Conservation (phyloP, 1,140 invertebrate genomes). For the Ditylenchus dipsaci region DNA sequence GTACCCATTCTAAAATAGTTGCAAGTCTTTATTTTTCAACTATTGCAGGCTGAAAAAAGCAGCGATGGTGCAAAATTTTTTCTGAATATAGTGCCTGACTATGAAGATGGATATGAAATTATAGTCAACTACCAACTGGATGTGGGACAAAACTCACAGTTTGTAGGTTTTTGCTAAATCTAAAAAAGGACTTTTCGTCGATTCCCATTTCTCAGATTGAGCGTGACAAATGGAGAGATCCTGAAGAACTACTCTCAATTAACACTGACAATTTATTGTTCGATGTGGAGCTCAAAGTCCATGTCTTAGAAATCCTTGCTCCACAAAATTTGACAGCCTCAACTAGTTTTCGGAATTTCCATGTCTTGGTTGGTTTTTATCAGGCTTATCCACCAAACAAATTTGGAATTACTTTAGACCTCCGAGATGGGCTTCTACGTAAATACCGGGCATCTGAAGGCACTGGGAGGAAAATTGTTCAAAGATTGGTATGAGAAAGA, state of each 20-base stretch:
- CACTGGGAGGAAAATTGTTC: slow-evolving; percentile 38
- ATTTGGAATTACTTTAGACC: slow-evolving; percentile 17
- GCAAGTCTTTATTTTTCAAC: not conserved
- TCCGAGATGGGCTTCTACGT: slow-evolving; percentile 34
- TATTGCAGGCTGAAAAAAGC: not conserved
- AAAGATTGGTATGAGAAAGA: slow-evolving; percentile 33
- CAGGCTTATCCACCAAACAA: no score
- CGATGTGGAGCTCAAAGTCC: not conserved
- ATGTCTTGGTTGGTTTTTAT: slow-evolving; percentile 8
- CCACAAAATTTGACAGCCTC: slow-evolving; percentile 13
- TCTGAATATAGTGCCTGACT: not conserved
- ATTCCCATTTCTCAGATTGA: no score
- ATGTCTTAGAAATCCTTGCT: slow-evolving; percentile 17
- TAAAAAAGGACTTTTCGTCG: no score
- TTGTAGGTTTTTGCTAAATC: slow-evolving; percentile 16
- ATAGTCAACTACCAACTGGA: slow-evolving; percentile 8
- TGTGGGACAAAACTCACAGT: slow-evolving; percentile 7
- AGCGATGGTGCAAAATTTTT: not conserved
- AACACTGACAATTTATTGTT: slow-evolving; percentile 2
- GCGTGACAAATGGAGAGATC: slow-evolving; percentile 6
- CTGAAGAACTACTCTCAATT: slow-evolving; percentile 5
- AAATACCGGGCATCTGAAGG: slow-evolving; percentile 29
- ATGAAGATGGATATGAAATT: slow-evolving; percentile 12
- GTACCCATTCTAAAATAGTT: no score
- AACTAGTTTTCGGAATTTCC: slow-evolving; percentile 15